Conservation (phyloP, 2,113 vertebrate species). For the Misgurnus anguillicaudatus region DNA sequence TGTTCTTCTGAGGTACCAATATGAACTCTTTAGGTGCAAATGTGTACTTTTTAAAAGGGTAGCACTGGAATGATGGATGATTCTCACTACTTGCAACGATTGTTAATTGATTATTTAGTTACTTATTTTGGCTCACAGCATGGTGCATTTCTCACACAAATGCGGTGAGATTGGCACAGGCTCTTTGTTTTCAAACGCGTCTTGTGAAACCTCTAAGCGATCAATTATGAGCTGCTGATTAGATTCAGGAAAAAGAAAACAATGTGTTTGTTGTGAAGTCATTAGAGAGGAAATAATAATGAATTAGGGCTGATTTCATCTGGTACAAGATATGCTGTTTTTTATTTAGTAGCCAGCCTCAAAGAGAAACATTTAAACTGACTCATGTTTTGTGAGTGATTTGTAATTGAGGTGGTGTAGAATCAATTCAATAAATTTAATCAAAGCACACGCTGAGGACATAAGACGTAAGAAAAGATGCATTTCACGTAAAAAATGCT, state of each 20-base stretch:
- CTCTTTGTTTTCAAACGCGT: conserved; percentile 12
- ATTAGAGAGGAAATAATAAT: conserved; percentile 41
- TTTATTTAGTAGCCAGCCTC: neutral
- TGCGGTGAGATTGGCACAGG: neutral
- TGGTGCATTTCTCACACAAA: neutral
- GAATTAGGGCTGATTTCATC: conserved; percentile 15
- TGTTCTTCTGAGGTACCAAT: too few relatives aligned
- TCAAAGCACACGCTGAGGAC: neutral
- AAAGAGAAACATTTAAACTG: neutral
- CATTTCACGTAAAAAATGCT: neutral
- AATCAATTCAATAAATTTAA: conserved; percentile 22
- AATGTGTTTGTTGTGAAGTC: conserved; percentile 28
- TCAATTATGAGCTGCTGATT: conserved; percentile 43
- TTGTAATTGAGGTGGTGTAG: conserved; percentile 2
- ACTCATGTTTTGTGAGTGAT: neutral
- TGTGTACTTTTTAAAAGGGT: too few relatives aligned
- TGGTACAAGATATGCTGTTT: conserved; percentile 3
- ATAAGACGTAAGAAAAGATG: neutral
- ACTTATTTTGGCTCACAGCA: neutral
- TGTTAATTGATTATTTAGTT: neutral
- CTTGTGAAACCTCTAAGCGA: conserved; percentile 18
- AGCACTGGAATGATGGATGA: neutral
- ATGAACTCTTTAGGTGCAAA: too few relatives aligned
- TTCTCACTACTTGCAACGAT: neutral
- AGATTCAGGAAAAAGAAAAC: conserved; percentile 32